Base-by-base conservation (phyloP, 2,113 vertebrate species). In the Neogobius melanostomus region DNA sequence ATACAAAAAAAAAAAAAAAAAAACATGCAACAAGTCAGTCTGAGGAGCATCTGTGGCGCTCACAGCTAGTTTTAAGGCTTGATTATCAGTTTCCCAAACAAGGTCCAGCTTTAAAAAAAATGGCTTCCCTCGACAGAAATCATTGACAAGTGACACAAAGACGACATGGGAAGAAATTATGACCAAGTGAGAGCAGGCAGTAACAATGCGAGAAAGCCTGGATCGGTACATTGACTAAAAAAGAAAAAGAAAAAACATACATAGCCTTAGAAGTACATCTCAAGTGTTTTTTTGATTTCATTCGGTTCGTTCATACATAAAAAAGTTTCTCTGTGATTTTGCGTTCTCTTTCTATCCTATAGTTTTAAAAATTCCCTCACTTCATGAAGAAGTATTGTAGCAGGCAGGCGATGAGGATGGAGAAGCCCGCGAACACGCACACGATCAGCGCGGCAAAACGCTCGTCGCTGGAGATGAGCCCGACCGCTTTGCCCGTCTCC, bases 371-470 rank as follows among this genome's bases (percentile, higher is more conserved):
- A 79, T 82, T 87, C 90, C 85, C 85, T 94, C 95, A 99, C 95
- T 98, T 97, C 95, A 99, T 95, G 82, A 98, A 96, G 94, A 98
- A 97, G 93, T 98, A 97, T 76, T 99, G 97, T 81, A 99, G 91
- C 92, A 99, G 93, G 93, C 95, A 99, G 91, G 98, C 98, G 60
- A 99, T 97, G 74, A 99, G 82, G 86, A 98, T 93, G 52, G 97
- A 98, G 80, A 98, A 84, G 76, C 91, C 95, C 8, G 96, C 96
- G 70, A 98, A 97, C 83, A 94, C 94, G 36, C 94, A 91, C 75
- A 99, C 95, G 36, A 99, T 95, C 80, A 99, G 92, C 68, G 96
- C 93, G 0, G 97, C 97, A 14, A 97, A 98, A 87, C 97, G 96
- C 92, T 98, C 96, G 62, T 99, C 98, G 81, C 95, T 96, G 75